These are phyloP conservation scores for Vicugna pacos DNA, from an alignment of 2,113 vertebrate species.

Conservation along the genomic window DNA sequence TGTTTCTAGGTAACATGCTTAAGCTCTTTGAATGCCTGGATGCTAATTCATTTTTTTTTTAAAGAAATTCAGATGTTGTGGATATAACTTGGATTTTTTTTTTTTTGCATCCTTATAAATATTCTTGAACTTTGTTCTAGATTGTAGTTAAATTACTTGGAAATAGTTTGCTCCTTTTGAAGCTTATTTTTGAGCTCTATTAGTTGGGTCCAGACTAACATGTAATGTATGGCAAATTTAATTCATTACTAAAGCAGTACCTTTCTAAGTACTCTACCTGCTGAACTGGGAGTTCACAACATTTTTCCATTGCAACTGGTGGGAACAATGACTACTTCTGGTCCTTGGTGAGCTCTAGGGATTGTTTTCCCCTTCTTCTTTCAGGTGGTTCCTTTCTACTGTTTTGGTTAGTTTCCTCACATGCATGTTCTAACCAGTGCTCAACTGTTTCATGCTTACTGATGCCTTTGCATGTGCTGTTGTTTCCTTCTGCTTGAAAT, in stretches of 20 bases:
- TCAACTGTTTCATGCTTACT: background rate
- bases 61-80: background rate
- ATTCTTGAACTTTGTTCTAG: background rate
- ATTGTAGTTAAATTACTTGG: background rate
- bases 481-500: constrained; percentile 12
- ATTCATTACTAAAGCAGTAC: background rate
- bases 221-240: background rate
- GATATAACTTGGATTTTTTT: background rate
- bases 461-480: background rate
- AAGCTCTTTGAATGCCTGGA: constrained; percentile 10
- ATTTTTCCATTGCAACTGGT: background rate
- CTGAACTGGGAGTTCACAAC: background rate
- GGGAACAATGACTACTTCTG: background rate
- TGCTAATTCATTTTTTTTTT: background rate
- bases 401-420: background rate
- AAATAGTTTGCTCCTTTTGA: background rate
- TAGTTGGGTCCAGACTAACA: background rate
- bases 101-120: background rate
- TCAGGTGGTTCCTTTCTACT: background rate
- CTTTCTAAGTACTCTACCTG: background rate
- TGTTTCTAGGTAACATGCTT: background rate
- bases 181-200: background rate
- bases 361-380: background rate
- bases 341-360: background rate
- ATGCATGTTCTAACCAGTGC: background rate